These are phyloP conservation scores for Raphicerus campestris DNA, from an alignment of 2,113 vertebrate genomes.

Conservation along the genomic window DNA sequence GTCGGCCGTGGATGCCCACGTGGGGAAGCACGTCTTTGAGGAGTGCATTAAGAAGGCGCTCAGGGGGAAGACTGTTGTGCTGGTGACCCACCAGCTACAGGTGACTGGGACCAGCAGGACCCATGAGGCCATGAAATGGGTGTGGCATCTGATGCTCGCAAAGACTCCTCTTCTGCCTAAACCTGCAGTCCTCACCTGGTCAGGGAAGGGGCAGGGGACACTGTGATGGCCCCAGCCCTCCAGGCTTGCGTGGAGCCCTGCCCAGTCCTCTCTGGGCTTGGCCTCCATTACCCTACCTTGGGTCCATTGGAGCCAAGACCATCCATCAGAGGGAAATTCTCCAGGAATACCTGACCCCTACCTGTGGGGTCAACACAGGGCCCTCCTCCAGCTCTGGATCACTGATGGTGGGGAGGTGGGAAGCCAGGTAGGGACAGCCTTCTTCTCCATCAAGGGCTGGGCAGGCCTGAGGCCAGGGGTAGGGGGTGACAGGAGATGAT, in stretches of 20 bases:
- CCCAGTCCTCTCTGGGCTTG: neutral
- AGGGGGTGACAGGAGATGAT: no score
- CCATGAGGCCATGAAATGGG: neutral
- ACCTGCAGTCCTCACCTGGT: neutral
- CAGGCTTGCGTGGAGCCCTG: neutral
- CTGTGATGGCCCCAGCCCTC: neutral
- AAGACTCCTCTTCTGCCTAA: neutral
- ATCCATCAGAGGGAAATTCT: neutral
- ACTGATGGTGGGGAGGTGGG: neutral
- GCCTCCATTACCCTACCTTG: neutral
- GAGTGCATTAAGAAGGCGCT: slow-evolving; percentile 82
- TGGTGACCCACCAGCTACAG: slow-evolving; percentile 87
- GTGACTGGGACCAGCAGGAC: slow-evolving; percentile 53
- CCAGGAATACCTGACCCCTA: neutral
- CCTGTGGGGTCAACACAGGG: no score
- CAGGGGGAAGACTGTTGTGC: slow-evolving; percentile 79
- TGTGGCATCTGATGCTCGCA: fast-evolving
- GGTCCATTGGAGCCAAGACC: neutral
- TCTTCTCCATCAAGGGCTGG: neutral
- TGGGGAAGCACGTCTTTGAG: slow-evolving; percentile 86
- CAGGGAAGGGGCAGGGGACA: neutral
- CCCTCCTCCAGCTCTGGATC: neutral
- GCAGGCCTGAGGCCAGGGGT: neutral
- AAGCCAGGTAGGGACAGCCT: neutral
- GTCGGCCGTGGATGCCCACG: slow-evolving; percentile 83